Percentiles rank a stretch among this genome's conserved stretches.
Conservation (phyloP, 1,140 invertebrate species). For the Antheraea pernyi region DNA sequence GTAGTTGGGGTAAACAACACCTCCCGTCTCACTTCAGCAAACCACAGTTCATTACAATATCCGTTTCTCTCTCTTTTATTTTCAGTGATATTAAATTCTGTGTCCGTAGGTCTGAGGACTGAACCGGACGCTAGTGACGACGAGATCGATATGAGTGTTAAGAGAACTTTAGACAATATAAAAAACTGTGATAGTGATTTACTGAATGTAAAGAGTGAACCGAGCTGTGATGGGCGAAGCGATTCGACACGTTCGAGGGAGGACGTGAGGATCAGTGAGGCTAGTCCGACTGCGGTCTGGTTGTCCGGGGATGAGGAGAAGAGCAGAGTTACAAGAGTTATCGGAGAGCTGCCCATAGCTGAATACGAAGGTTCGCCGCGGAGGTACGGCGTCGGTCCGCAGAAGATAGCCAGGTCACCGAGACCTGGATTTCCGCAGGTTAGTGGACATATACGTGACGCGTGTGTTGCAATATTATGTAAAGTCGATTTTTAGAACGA, state of each 20-base stretch:
- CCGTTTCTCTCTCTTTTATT: slow-evolving; percentile 70
- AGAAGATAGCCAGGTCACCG: slow-evolving; percentile 60
- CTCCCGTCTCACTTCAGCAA: slow-evolving; percentile 15
- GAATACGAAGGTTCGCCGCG: slow-evolving; percentile 95
- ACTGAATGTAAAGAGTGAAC: slow-evolving; percentile 68
- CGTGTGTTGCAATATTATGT: too few species aligned
- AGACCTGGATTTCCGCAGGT: slow-evolving; percentile 79
- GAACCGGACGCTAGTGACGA: slow-evolving; percentile 76
- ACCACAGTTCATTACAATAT: slow-evolving; percentile 46
- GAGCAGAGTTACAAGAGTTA: slow-evolving; percentile 86
- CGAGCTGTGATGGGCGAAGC: slow-evolving; percentile 57
- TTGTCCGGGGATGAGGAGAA: slow-evolving; percentile 76
- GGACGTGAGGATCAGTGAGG: slow-evolving; percentile 56
- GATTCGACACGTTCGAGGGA: slow-evolving; percentile 58
- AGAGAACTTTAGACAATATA: slow-evolving; percentile 76
- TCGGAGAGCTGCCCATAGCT: slow-evolving; percentile 92
- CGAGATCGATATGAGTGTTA: slow-evolving; percentile 74
- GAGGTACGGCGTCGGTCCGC: slow-evolving; percentile 85
- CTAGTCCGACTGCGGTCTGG: slow-evolving; percentile 59
- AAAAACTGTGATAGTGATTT: slow-evolving; percentile 74
- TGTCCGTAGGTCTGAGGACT: slow-evolving; percentile 76
- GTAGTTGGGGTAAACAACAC: background rate
- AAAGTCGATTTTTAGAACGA: too few species aligned
- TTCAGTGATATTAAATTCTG: slow-evolving; percentile 79
- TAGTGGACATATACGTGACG: slow-evolving; percentile 6